These are phyloP conservation scores for Stichopus horrens DNA, from an alignment of 53 echinoderm and acorn worm species.

Conservation along the genomic window DNA sequence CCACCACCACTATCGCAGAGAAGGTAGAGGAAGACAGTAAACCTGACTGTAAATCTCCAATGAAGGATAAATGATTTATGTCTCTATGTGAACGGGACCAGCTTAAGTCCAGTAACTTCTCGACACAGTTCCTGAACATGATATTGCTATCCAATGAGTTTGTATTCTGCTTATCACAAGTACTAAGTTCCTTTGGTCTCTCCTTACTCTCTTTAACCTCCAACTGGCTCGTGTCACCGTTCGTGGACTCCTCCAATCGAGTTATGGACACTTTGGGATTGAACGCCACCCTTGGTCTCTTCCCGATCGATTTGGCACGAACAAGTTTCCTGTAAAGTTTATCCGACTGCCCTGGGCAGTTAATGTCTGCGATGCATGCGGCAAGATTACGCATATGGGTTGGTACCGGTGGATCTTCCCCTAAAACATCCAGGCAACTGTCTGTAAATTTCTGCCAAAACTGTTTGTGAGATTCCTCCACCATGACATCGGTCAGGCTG, in stretches of 20 bases:
- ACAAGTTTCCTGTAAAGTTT: slow-evolving; percentile 17
- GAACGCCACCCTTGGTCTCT: slow-evolving; percentile 7
- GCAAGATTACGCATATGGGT: slow-evolving; percentile 54
- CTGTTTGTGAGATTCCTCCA: neutral
- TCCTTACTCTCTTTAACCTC: neutral
- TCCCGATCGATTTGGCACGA: slow-evolving; percentile 3
- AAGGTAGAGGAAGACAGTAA: slow-evolving; percentile 5
- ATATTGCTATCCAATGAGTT: neutral
- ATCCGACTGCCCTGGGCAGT: slow-evolving; percentile 42
- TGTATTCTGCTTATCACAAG: neutral
- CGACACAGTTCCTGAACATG: neutral
- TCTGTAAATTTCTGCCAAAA: slow-evolving; percentile 47
- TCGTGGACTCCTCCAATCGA: neutral
- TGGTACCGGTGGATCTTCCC: slow-evolving; percentile 9
- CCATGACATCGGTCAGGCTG: neutral
- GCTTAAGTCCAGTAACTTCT: slow-evolving; percentile 3
- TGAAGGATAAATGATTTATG: neutral
- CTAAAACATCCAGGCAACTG: slow-evolving; percentile 22
- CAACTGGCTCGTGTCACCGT: neutral
- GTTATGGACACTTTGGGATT: neutral
- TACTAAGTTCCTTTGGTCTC: neutral
- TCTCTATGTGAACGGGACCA: neutral
- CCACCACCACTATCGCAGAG: neutral
- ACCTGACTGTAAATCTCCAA: slow-evolving; percentile 10
- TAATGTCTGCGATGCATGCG: slow-evolving; percentile 51